Percentiles rank a stretch among this genome's conserved stretches.
Evolutionary conservation across 1,140 invertebrate species (phyloP).

Genomic region (Brachionus koreanus): DNA sequence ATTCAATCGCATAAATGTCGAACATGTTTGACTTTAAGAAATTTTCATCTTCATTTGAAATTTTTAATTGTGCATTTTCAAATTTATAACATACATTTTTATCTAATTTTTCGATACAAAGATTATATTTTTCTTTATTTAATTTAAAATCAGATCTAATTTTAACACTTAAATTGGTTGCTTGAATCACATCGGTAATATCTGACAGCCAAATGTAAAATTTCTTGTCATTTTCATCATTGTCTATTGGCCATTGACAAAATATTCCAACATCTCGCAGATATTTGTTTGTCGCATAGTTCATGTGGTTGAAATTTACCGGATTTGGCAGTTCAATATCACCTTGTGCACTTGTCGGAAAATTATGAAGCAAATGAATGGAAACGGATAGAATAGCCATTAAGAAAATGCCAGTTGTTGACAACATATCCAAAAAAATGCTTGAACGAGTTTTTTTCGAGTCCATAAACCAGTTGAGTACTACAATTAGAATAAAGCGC

Average conservation of each 20-base stretch:
- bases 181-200: conserved; percentile 6
- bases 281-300: conserved; percentile 16
- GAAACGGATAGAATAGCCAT: conserved; percentile 8
- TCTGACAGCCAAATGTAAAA: conserved; percentile 25
- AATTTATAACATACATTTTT: not conserved
- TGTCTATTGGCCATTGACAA: not conserved
- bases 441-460: not conserved
- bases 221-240: not conserved
- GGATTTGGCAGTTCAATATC: not conserved
- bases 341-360: not conserved
- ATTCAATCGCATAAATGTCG: not conserved
- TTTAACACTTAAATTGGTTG: not conserved
- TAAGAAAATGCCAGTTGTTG: not conserved
- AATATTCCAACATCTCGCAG: conserved; percentile 3
- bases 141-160: not conserved
- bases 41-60: not conserved
- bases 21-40: not conserved
- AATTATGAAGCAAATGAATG: conserved; percentile 21
- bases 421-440: not conserved
- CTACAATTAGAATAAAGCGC: not conserved
- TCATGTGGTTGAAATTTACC: conserved; percentile 1
- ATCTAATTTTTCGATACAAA: not conserved
- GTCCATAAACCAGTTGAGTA: conserved; percentile 13
- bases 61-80: not conserved
- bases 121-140: not conserved